These are phyloP conservation scores for Hirtodrosophila duncani DNA, from an alignment of 2,888 invertebrate species.

Conservation along the genomic window DNA sequence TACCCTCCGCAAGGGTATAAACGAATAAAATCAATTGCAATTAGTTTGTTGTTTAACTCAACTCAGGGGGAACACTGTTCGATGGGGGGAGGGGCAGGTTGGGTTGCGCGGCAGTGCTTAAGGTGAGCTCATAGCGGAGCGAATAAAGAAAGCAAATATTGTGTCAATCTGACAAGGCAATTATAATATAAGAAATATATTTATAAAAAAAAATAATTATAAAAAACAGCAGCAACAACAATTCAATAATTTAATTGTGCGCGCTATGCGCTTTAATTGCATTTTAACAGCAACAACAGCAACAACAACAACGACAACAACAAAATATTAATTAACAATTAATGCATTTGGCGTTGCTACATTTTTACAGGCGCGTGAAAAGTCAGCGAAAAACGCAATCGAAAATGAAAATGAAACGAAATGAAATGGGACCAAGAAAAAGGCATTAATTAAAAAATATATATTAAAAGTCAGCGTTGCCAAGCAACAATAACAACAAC, in stretches of 20 bases:
- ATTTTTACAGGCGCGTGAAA: conserved; percentile 11
- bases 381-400: conserved; percentile 34
- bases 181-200: too few species aligned
- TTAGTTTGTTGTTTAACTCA: too few species aligned
- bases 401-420: conserved; percentile 34
- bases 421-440: conserved; percentile 42
- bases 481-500: conserved; percentile 22
- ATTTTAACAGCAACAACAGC: conserved; percentile 29
- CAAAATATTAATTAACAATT: conserved; percentile 52
- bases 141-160: too few species aligned
- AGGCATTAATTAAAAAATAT: conserved; percentile 67
- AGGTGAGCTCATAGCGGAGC: too few species aligned
- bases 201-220: conserved; percentile 2
- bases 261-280: conserved; percentile 47
- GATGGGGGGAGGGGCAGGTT: too few species aligned
- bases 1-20: too few species aligned
- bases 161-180: too few species aligned
- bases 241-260: conserved; percentile 48
- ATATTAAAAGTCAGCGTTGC: conserved; percentile 32
- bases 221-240: too few species aligned
- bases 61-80: too few species aligned
- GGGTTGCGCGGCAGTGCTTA: too few species aligned
- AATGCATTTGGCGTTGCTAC: conserved; percentile 31
- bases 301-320: conserved; percentile 27
- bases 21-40: not conserved